Evolutionary conservation across 2,113 vertebrate species (phyloP).

Genomic region (Conger conger): DNA sequence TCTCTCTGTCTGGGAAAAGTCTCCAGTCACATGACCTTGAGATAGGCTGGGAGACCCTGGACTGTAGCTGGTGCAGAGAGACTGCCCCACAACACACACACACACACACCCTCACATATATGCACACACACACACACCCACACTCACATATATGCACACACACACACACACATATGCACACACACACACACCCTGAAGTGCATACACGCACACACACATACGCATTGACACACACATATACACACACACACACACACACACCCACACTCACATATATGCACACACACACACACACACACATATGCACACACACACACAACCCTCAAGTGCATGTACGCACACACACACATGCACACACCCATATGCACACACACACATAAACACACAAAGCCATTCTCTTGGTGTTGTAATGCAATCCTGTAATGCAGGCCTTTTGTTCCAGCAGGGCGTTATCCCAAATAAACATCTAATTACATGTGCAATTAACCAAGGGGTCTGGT

Average conservation of each 20-base stretch:
- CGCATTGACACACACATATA: not conserved
- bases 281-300: not conserved
- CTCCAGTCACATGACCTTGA: constrained; percentile 60
- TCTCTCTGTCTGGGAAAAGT: constrained; percentile 65
- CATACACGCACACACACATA: no score
- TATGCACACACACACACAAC: no score
- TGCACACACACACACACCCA: not conserved
- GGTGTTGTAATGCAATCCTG: constrained; percentile 55
- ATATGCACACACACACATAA: not conserved
- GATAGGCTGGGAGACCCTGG: constrained; percentile 56
- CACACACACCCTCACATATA: not conserved
- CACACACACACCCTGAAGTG: not conserved
- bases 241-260: not conserved
- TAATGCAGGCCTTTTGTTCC: constrained; percentile 41
- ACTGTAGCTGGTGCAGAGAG: constrained; percentile 29
- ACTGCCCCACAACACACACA: not conserved
- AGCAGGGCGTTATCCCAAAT: constrained; percentile 75
- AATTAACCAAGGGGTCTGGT: constrained; percentile 72
- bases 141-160: not conserved
- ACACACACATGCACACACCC: not conserved
- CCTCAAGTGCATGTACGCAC: not conserved
- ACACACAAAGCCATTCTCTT: constrained; percentile 40
- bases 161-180: not conserved
- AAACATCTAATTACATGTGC: constrained; percentile 78
- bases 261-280: not conserved